Evolutionary conservation across 1,140 invertebrate species (phyloP).

Genomic region (Caerostris extrusa): DNA sequence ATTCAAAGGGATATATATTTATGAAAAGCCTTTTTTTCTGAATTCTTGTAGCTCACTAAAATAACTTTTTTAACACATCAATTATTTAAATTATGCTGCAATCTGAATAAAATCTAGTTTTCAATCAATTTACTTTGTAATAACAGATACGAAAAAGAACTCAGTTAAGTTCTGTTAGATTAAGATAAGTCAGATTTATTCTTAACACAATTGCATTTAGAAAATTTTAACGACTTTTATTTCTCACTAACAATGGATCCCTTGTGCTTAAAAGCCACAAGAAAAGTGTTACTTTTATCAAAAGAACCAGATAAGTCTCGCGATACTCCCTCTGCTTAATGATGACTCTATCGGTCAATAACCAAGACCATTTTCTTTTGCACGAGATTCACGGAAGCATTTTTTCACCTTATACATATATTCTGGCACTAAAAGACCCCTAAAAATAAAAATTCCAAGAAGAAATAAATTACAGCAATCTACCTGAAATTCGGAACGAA

Average conservation of each 20-base stretch:
- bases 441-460: constrained; percentile 9
- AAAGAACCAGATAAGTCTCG: background rate
- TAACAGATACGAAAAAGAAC: too few species aligned
- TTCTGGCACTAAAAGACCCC: background rate
- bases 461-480: constrained; percentile 49
- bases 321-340: background rate
- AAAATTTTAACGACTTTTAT: background rate
- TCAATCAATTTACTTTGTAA: too few species aligned
- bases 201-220: background rate
- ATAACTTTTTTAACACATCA: too few species aligned
- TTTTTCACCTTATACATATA: background rate
- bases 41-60: too few species aligned
- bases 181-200: background rate
- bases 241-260: background rate
- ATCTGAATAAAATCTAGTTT: too few species aligned
- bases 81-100: too few species aligned
- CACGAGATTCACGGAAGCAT: background rate
- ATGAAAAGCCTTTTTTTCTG: too few species aligned
- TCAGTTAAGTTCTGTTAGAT: background rate
- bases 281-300: background rate
- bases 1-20: too few species aligned
- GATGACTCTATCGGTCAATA: constrained; percentile 34
- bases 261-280: background rate
- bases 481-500: background rate
- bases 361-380: background rate